These are phyloP conservation scores for Columba guinea DNA, from an alignment of 2,797 vertebrate species.

Conservation along the genomic window DNA sequence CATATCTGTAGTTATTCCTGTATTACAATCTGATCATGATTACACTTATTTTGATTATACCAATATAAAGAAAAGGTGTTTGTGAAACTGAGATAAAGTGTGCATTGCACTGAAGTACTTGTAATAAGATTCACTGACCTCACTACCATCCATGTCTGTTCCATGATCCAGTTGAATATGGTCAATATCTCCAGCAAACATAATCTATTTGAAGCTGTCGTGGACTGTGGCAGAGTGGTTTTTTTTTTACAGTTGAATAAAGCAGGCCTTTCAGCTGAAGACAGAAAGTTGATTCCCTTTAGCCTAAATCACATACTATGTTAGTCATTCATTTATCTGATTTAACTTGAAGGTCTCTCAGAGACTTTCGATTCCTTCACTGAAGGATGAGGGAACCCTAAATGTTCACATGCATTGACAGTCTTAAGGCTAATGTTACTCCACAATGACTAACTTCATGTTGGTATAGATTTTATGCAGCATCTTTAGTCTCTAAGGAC, in stretches of 20 bases:
- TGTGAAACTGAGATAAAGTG: background rate
- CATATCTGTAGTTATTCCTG: background rate
- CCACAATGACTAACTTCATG: constrained; percentile 79
- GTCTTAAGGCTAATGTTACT: constrained; percentile 82
- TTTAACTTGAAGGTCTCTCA: background rate
- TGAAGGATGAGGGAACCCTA: constrained; percentile 81
- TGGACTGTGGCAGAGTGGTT: constrained; percentile 76
- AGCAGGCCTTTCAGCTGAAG: constrained; percentile 69
- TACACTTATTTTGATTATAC: background rate
- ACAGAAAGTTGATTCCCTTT: background rate
- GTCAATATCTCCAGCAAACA: constrained; percentile 83
- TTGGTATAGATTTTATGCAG: constrained; percentile 77
- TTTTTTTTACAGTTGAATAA: constrained; percentile 81
- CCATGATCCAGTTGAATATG: constrained; percentile 83
- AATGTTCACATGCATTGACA: constrained; percentile 81
- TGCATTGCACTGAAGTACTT: background rate
- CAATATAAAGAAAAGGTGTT: background rate
- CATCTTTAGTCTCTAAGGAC: constrained; percentile 79
- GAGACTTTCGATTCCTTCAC: constrained; percentile 80
- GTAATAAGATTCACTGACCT: constrained; percentile 62
- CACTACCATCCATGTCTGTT: constrained; percentile 84
- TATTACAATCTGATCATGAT: background rate
- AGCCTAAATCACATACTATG: background rate
- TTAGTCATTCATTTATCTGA: background rate
- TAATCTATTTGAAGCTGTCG: constrained; percentile 82